Base-by-base conservation (phyloP, 2,113 vertebrate species). In the Actenoides lindsayi region DNA sequence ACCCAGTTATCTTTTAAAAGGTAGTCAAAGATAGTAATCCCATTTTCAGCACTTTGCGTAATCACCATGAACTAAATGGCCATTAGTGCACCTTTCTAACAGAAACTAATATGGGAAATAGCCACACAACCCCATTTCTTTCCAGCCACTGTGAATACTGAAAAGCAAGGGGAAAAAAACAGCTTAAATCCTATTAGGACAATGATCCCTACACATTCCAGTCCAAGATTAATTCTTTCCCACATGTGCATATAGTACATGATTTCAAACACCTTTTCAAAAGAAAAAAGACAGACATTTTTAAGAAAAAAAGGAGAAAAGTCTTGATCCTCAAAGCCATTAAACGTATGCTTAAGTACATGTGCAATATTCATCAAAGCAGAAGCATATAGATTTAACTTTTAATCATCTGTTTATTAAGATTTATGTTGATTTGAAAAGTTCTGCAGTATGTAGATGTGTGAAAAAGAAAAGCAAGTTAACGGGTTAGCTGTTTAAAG, bases 181-280 rank as follows among this genome's bases (percentile, higher is more conserved):
- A 46, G 13, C 21, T 79, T 93, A 87, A 96, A 92, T 96, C 93
- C 93, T 92, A 85, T 96, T 94, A 93, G 71, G 56, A 96, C 79
- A 87, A 94, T 20, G 77, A 83, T 93, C 62, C 44, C 42, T 54
- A 85, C 63, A 77, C 93, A 89, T 95, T 97, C 90, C 88, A 91
- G 69, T 74, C 44, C 77, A 63, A 93, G 85, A 96, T 87, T 96
- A 95, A 83, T 93, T 94, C 77, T 95, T 97, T 94, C 94, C 80
- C 94, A 96, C 93, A 93, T 87, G 46, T 60, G 27, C 50, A 69
- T 76, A 73, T 23, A 50, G 59, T 76, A 57, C 39, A 73, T 53
- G 3, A 79, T 51, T 93, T 77, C 78, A 87, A 42, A 8, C 10
- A 71, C 39, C 21, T 92, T 89, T 91, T 84, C 54, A 65, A 84